These are phyloP conservation scores for Microctonus aethiopoides DNA, from an alignment of 2,888 invertebrate species.

Conservation along the genomic window DNA sequence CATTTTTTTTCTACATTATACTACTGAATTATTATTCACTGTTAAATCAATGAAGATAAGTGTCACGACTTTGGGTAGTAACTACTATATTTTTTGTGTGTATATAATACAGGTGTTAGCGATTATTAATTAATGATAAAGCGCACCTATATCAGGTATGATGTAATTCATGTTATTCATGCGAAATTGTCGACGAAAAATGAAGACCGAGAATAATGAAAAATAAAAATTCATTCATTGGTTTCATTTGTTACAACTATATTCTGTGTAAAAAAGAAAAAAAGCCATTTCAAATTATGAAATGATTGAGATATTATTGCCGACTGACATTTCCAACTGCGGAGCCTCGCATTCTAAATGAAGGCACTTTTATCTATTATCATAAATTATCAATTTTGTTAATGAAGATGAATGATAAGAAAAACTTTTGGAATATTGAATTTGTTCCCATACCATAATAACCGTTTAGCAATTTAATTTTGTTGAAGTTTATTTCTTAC, in stretches of 20 bases:
- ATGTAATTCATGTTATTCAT: constrained; percentile 19
- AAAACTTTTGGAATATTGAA: background rate
- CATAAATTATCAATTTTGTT: constrained; percentile 43
- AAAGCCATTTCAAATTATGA: constrained; percentile 15
- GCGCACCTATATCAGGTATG: constrained; percentile 45
- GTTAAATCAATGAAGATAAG: constrained; percentile 8
- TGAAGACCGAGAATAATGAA: constrained; percentile 38
- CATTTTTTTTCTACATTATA: background rate
- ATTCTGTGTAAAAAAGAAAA: constrained; percentile 21
- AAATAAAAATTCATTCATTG: constrained; percentile 7
- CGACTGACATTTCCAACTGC: constrained; percentile 41
- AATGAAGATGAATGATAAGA: background rate
- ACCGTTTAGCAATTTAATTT: background rate
- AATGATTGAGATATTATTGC: constrained; percentile 1
- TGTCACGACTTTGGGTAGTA: constrained; percentile 55
- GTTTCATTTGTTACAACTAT: background rate
- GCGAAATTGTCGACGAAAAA: constrained; percentile 49
- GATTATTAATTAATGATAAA: constrained; percentile 37
- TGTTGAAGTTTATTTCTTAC: background rate
- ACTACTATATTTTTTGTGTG: constrained; percentile 42
- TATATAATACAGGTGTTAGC: constrained; percentile 52
- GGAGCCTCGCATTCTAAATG: constrained; percentile 54
- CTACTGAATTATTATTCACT: background rate
- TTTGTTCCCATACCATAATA: background rate
- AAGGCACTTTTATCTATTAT: constrained; percentile 62